Conservation (phyloP, 2,113 vertebrate species). For the Hiodon tergisus region DNA sequence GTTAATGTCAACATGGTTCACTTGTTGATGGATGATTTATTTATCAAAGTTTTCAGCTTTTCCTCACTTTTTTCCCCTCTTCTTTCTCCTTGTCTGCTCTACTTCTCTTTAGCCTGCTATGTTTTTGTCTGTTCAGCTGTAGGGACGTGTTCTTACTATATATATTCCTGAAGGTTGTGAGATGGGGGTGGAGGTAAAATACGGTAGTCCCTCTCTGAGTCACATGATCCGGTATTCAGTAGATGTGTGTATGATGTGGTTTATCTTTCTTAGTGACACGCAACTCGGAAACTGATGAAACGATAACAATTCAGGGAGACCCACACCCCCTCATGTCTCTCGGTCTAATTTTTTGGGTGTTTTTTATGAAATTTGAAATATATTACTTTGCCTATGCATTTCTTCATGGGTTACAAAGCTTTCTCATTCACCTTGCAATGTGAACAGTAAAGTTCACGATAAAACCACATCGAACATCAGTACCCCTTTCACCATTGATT, state of each 20-base stretch:
- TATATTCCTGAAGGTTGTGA: slow-evolving; percentile 33
- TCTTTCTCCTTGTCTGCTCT: neutral
- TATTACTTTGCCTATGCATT: no score
- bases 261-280: slow-evolving; percentile 36
- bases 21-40: neutral
- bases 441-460: no score
- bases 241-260: slow-evolving; percentile 40
- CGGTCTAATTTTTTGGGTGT: neutral
- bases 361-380: neutral
- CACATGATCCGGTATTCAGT: slow-evolving; percentile 50
- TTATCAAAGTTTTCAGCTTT: neutral
- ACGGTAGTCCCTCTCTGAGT: slow-evolving; percentile 46
- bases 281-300: slow-evolving; percentile 55
- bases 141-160: slow-evolving; percentile 27
- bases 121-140: neutral
- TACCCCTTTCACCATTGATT: no score
- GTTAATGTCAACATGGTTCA: slow-evolving; percentile 30
- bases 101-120: slow-evolving; percentile 15
- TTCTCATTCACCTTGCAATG: no score
- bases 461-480: no score
- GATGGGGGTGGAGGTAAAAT: slow-evolving; percentile 4
- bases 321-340: neutral
- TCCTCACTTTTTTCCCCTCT: neutral
- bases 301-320: slow-evolving; percentile 45
- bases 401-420: no score